These are phyloP conservation scores for Azorinus chamasolen DNA, from an alignment of 2,888 invertebrate genomes.

Conservation along the genomic window DNA sequence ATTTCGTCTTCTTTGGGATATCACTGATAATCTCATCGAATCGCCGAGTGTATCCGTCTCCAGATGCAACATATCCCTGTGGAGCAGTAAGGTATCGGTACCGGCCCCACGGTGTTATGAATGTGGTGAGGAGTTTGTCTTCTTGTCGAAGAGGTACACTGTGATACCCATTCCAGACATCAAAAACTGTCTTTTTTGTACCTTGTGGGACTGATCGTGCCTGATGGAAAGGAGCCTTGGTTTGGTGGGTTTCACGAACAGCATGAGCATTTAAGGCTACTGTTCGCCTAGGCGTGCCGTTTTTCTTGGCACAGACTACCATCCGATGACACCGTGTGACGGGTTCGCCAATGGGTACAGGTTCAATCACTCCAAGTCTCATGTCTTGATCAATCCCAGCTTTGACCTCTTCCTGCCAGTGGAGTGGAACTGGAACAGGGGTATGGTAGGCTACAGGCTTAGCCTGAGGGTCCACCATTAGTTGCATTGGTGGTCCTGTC, in stretches of 20 bases:
- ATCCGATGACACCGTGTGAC: constrained; percentile 20
- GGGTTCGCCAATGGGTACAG: constrained; percentile 39
- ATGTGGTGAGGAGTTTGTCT: constrained; percentile 63
- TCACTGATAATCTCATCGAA: constrained; percentile 65
- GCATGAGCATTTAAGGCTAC: constrained; percentile 66
- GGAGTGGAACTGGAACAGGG: constrained; percentile 72
- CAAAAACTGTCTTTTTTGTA: constrained; percentile 62
- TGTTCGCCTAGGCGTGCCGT: constrained; percentile 65
- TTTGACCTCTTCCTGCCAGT: constrained; percentile 73
- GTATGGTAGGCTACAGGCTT: constrained; percentile 70
- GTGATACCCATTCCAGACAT: constrained; percentile 64
- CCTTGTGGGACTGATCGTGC: constrained; percentile 63
- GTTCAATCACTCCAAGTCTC: constrained; percentile 58
- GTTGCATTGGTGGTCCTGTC: constrained; percentile 60
- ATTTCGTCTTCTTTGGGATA: constrained; percentile 55
- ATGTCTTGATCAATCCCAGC: constrained; percentile 70
- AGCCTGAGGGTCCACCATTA: constrained; percentile 71
- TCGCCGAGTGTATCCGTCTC: constrained; percentile 65
- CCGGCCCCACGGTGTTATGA: constrained; percentile 70
- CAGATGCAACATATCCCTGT: constrained; percentile 56
- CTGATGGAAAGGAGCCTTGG: constrained; percentile 52
- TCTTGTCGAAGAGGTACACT: constrained; percentile 51
- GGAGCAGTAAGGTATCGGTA: constrained; percentile 59
- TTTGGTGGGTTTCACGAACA: constrained; percentile 66
- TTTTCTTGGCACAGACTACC: constrained; percentile 53